Conservation (phyloP, 2,113 vertebrate genomes). For the Antigone vipio region DNA sequence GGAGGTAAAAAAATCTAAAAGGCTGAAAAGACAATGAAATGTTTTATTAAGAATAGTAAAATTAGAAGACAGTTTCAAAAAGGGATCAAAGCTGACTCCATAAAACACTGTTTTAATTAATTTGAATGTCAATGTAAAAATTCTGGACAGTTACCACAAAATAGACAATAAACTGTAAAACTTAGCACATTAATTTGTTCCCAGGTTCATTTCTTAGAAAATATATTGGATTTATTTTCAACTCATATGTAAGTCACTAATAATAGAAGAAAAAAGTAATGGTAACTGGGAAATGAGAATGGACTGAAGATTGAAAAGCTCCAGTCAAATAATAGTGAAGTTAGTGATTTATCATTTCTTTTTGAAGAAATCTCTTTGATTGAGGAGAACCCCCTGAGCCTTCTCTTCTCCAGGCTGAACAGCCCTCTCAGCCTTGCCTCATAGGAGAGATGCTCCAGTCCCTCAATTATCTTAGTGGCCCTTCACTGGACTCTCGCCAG, state of each 20-base stretch:
- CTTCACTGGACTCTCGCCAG: not conserved
- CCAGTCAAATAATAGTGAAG: not conserved
- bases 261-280: not conserved
- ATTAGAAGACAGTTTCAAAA: not conserved
- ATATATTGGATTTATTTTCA: not conserved
- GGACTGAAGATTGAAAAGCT: not conserved
- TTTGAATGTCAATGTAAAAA: not conserved
- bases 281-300: not conserved
- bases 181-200: not conserved
- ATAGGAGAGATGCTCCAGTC: not conserved
- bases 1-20: not conserved
- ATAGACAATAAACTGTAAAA: not conserved
- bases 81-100: not conserved
- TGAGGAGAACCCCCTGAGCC: not conserved
- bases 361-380: not conserved
- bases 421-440: not conserved
- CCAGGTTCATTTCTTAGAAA: not conserved
- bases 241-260: not conserved
- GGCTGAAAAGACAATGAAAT: not conserved
- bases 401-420: not conserved
- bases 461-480: not conserved
- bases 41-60: not conserved
- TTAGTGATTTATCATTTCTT: not conserved
- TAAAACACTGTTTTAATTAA: not conserved
- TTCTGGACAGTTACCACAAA: not conserved